Evolutionary conservation across 2,113 vertebrate species (phyloP).

Genomic region (Acinonyx jubatus): DNA sequence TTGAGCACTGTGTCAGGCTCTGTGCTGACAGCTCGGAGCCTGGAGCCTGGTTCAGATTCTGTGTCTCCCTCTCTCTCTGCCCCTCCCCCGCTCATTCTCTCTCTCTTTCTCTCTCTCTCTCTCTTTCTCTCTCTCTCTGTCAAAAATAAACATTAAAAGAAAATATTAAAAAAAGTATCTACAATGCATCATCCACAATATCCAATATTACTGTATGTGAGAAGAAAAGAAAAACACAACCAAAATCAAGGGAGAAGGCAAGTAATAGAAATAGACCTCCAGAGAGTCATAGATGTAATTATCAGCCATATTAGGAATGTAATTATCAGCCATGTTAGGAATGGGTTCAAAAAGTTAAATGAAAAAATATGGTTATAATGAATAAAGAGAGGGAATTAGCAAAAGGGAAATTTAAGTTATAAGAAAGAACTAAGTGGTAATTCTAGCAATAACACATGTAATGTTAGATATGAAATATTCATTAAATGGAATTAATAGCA

Average conservation of each 20-base stretch:
- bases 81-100: too few relatives aligned
- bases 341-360: not conserved
- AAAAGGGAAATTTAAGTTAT: slow-evolving; percentile 3
- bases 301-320: not conserved
- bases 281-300: not conserved
- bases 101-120: too few relatives aligned
- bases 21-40: too few relatives aligned
- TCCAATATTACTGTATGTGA: not conserved
- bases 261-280: not conserved
- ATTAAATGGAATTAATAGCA: not conserved
- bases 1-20: too few relatives aligned
- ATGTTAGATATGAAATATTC: not conserved
- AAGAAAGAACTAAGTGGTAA: not conserved
- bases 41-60: too few relatives aligned
- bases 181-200: not conserved
- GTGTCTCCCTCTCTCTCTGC: too few relatives aligned
- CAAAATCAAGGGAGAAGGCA: not conserved
- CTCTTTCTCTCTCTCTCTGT: too few relatives aligned
- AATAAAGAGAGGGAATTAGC: not conserved
- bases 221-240: slow-evolving; percentile 12
- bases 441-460: not conserved
- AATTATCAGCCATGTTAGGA: not conserved
- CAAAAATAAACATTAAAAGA: too few relatives aligned
- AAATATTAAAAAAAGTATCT: not conserved
- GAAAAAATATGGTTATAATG: not conserved